Evolutionary conservation across 2,113 vertebrate species (phyloP).

Genomic region (Zapus hudsonius): DNA sequence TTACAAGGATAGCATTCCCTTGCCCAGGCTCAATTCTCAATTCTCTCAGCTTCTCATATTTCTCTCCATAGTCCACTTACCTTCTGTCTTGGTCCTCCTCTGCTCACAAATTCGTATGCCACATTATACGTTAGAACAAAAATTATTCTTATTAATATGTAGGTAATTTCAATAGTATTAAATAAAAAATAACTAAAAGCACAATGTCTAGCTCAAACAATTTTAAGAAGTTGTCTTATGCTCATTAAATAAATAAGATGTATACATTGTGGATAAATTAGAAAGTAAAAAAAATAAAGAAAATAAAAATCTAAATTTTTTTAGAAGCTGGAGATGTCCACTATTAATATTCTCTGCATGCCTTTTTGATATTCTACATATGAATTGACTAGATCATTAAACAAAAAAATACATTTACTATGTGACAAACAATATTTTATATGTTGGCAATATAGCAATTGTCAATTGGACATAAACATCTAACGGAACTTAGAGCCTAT

Average conservation of each 20-base stretch:
- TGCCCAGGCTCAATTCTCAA: neutral
- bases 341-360: neutral
- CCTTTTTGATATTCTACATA: neutral
- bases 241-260: neutral
- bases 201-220: neutral
- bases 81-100: slow-evolving; percentile 52
- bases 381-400: neutral
- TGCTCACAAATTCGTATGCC: slow-evolving; percentile 44
- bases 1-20: slow-evolving; percentile 20
- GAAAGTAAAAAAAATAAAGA: neutral
- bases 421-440: neutral
- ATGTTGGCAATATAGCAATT: neutral
- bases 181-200: neutral
- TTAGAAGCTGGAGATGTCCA: neutral
- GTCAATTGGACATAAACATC: neutral
- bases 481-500: neutral
- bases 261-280: slow-evolving; percentile 21
- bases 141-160: slow-evolving; percentile 1
- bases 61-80: slow-evolving; percentile 25
- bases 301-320: neutral
- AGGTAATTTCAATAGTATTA: neutral
- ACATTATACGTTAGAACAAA: neutral
- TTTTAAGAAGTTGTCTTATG: neutral
- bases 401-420: slow-evolving; percentile 19
- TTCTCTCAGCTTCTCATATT: slow-evolving; percentile 19